Evolutionary conservation across 2,888 invertebrate species (phyloP), one percentile per base, ranked within the genome.

Genomic region (Microdon myrmicae): DNA sequence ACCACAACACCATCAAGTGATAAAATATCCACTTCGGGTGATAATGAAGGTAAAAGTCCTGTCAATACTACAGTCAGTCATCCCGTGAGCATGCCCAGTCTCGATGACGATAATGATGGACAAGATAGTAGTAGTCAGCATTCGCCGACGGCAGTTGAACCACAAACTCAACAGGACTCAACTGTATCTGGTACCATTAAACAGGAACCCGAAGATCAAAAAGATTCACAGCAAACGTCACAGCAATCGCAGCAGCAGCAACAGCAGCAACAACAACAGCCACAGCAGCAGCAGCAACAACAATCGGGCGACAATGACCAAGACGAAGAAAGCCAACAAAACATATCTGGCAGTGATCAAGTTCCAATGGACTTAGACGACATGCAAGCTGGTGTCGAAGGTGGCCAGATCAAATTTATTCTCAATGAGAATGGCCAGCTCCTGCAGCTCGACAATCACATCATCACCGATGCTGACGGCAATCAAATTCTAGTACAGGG

Each of bases 361-460:
- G 79, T 79, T 14, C 72, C 79, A 45, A 79, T 80, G 80, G 80
- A 80, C 56, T 54, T 80, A 41, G 80, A 80, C 53, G 78, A 79
- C 19, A 78, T 80, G 75, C 80, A 81, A 67, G 78, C 80, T 3
- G 79, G 79, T 55, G 80, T 79, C 2, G 80, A 80, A 39, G 73
- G 78, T 10, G 77, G 79, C 17, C 80, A 80, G 72, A 80, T 80
- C 20, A 80, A 81, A 70, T 81, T 80, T 28, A 81, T 80, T 60
- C 72, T 80, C 17, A 81, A 80, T 48, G 80, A 80, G 64, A 80
- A 79, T 49, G 80, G 80, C 0, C 80, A 80, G 66, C 68, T 80
- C 20, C 60, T 80, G 9, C 80, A 80, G 61, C 69, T 80, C 28
- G 80, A 80, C 66, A 80, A 80, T 66, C 80, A 80, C 64, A 80